Conservation (phyloP, 2,888 invertebrate genomes). For the Lycia hirtaria region DNA sequence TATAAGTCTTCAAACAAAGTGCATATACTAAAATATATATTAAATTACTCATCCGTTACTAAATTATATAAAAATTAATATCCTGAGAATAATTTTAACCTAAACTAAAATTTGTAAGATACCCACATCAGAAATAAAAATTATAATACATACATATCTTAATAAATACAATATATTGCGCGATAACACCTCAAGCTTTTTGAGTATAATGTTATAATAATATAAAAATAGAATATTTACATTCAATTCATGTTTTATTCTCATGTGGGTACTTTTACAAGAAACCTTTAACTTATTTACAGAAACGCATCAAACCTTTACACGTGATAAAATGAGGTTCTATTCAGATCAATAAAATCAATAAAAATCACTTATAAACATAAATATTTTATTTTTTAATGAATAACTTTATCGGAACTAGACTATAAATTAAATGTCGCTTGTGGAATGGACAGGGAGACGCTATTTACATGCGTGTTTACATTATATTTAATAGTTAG, state of each 20-base stretch:
- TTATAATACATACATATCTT: conserved; percentile 46
- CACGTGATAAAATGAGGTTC: conserved; percentile 38
- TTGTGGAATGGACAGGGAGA: conserved; percentile 17
- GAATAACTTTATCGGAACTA: conserved; percentile 1
- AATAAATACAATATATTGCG: conserved; percentile 52
- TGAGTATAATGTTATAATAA: conserved; percentile 56
- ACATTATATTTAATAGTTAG: too few species aligned
- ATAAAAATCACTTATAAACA: conserved; percentile 15
- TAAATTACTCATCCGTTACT: conserved; percentile 60
- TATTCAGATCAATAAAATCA: conserved; percentile 39
- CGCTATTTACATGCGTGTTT: conserved; percentile 24
- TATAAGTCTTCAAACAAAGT: conserved; percentile 40
- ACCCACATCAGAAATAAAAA: conserved; percentile 50
- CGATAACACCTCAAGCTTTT: conserved; percentile 60
- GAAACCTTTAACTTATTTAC: conserved; percentile 39
- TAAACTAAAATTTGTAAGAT: conserved; percentile 47
- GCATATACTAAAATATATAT: conserved; percentile 59
- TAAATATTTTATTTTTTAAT: conserved; percentile 13
- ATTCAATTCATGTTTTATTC: conserved; percentile 49
- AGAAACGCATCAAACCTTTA: conserved; percentile 35
- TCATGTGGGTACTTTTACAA: conserved; percentile 49
- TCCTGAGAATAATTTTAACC: conserved; percentile 37
- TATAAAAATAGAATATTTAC: conserved; percentile 73
- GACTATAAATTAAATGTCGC: conserved; percentile 9
- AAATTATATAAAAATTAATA: conserved; percentile 50